These are phyloP conservation scores for Amphiprion percula DNA, from an alignment of 2,113 vertebrate genomes.

Conservation along the genomic window DNA sequence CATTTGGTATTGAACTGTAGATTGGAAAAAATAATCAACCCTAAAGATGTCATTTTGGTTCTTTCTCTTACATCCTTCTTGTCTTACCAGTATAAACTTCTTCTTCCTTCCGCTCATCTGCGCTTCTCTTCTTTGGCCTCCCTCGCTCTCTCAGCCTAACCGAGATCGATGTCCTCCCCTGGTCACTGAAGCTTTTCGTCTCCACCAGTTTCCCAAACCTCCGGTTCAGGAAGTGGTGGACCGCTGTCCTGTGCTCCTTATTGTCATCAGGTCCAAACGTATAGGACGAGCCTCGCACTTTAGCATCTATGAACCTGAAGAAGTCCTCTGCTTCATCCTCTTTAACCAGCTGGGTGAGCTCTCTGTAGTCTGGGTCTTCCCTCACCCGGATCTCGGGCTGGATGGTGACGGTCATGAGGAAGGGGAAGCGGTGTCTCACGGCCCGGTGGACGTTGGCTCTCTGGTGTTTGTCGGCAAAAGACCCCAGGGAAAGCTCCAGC, in stretches of 20 bases:
- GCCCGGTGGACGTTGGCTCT: conserved; percentile 89
- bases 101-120: conserved; percentile 76
- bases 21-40: too few relatives aligned
- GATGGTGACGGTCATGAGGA: conserved; percentile 89
- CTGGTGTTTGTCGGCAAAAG: conserved; percentile 85
- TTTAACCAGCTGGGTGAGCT: conserved; percentile 88
- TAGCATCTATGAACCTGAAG: conserved; percentile 93
- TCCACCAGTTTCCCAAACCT: conserved; percentile 94
- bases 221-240: conserved; percentile 93
- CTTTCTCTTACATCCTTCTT: not conserved
- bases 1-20: too few relatives aligned
- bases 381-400: conserved; percentile 89
- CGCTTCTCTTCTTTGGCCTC: conserved; percentile 84
- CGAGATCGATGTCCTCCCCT: conserved; percentile 81
- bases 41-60: too few relatives aligned
- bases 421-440: conserved; percentile 90
- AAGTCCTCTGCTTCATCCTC: conserved; percentile 91
- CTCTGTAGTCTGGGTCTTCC: conserved; percentile 89
- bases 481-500: conserved; percentile 87
- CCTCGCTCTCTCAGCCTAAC: conserved; percentile 90
- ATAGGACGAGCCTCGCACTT: conserved; percentile 88
- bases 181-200: conserved; percentile 90
- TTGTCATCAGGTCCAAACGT: conserved; percentile 88
- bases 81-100: conserved; percentile 90
- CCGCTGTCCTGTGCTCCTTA: conserved; percentile 90